These are phyloP conservation scores for Tenthredo notha DNA, from an alignment of 2,888 invertebrate species.

Conservation along the genomic window DNA sequence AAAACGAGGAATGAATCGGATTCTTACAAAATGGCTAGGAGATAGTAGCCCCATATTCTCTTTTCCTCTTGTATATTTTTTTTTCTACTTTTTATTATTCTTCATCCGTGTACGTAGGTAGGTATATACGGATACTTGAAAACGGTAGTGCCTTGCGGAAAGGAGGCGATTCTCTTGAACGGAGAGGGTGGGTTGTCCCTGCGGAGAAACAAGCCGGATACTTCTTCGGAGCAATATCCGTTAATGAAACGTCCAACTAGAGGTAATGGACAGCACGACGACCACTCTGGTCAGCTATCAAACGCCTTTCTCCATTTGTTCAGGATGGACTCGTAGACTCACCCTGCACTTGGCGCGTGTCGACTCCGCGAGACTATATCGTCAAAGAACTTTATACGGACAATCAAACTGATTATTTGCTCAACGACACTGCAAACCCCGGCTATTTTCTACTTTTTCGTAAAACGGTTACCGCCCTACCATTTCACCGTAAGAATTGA, in stretches of 20 bases:
- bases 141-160: background rate
- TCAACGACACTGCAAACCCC: background rate
- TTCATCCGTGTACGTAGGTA: background rate
- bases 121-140: background rate
- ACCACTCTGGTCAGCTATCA: constrained; percentile 56
- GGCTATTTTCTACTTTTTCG: background rate
- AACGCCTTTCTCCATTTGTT: constrained; percentile 47
- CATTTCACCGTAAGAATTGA: background rate
- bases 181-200: constrained; percentile 14
- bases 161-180: constrained; percentile 25
- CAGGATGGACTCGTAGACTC: constrained; percentile 34
- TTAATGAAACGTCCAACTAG: constrained; percentile 68
- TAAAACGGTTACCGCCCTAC: background rate
- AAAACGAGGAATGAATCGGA: constrained; percentile 36
- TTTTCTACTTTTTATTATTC: background rate
- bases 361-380: background rate
- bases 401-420: constrained; percentile 46
- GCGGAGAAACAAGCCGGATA: constrained; percentile 43
- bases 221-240: constrained; percentile 64
- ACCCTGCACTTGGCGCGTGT: constrained; percentile 37
- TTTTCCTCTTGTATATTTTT: background rate
- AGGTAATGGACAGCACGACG: constrained; percentile 56
- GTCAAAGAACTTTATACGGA: constrained; percentile 38
- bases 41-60: constrained; percentile 4
- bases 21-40: constrained; percentile 9